Evolutionary conservation across 2,888 invertebrate species (phyloP), one percentile per base, ranked within the genome.

Genomic region (Cryptocephalus moraei): DNA sequence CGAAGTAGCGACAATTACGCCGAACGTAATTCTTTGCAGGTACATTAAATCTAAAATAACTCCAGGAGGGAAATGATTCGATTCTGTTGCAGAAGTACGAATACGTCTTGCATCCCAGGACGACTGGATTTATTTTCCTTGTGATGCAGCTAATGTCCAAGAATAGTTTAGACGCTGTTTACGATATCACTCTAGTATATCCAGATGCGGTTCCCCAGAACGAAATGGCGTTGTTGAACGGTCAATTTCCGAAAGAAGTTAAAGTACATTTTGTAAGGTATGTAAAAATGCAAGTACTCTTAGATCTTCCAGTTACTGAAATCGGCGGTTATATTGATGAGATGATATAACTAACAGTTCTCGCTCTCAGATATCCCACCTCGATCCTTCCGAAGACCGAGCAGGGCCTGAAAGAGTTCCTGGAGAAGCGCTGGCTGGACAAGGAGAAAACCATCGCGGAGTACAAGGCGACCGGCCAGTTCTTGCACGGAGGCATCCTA

Each of bases 101-200:
- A n/a, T 80, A 82, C 63, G 85, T 89, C 1, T 73, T 93, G 3
- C 91, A 93, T 66, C 92, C 93, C 1, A 80, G 89, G 53, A 90
- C 88, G 8, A 91, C 88, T 0, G 93, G 93, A 2, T 86, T 84
- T 68, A 74, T 75, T 10, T 81, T 76, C 50, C 64, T 85, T 39
- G 76, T 77, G 31, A 61, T 64, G n/a, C 72, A 79, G 50, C 72
- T 79, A 22, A 65, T 80, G 47, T 69, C 74, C 51, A 79, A 74
- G 49, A 71, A 80, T 9, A 80, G 80, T 22, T 69, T 91, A 44
- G 79, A 81, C 51, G 83, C 87, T 1, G 75, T 92, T n/a, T 90
- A 91, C 67, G 91, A 92, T 66, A 76, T 91, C 53, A 89, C 91
- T 0, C 76, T 92, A n/a, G 86, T 82, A 0, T 92, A 91, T 68